Conservation (phyloP, 2,113 vertebrate genomes). For the Pelodiscus sinensis region DNA sequence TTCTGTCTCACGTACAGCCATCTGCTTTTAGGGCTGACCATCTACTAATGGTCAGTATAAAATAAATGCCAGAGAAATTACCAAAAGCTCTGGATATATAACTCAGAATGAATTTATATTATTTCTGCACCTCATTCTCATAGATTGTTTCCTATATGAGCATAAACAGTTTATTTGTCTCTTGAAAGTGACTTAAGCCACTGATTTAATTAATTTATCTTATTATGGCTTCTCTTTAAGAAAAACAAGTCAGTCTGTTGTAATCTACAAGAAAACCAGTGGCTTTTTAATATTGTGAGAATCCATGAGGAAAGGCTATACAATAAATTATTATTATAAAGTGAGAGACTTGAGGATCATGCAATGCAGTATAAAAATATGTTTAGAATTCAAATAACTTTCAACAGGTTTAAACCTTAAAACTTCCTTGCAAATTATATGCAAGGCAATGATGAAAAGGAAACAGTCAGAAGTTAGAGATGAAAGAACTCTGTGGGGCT, state of each 20-base stretch:
- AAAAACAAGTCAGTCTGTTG: constrained; percentile 25
- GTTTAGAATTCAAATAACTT: background rate
- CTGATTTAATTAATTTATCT: constrained; percentile 33
- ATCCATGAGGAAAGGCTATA: background rate
- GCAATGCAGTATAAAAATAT: background rate
- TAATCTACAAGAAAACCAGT: background rate
- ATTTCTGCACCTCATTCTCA: background rate
- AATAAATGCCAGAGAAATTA: background rate
- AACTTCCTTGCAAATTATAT: background rate
- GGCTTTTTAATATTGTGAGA: background rate
- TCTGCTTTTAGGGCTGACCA: background rate
- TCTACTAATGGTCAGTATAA: background rate
- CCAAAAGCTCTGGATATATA: background rate
- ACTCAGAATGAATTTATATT: background rate
- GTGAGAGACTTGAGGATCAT: background rate
- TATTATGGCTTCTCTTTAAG: constrained; percentile 22
- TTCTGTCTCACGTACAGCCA: background rate
- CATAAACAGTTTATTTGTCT: constrained; percentile 4
- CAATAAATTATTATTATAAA: constrained; percentile 6
- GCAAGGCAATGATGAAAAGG: background rate
- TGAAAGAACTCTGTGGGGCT: background rate
- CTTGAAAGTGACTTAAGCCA: constrained; percentile 18
- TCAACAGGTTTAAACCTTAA: background rate
- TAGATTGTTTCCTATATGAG: background rate
- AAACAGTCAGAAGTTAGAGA: background rate